These are phyloP conservation scores for Taurulus bubalis DNA, from an alignment of 2,113 vertebrate genomes.

Conservation along the genomic window DNA sequence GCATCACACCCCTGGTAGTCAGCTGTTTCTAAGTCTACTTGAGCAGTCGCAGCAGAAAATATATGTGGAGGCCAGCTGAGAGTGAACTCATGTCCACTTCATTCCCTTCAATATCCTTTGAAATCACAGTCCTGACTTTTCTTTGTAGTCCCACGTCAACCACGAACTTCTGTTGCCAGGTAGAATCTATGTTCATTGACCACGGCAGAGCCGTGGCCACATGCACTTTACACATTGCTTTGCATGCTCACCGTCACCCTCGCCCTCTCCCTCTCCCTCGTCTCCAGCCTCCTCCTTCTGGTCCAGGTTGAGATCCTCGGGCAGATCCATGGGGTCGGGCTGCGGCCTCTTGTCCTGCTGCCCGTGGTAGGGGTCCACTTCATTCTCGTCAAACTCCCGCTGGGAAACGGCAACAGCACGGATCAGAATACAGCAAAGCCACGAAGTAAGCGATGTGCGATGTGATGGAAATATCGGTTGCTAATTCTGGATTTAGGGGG, in stretches of 20 bases:
- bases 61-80: not conserved
- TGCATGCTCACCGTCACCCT: constrained; percentile 75
- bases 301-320: constrained; percentile 93
- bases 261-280: constrained; percentile 81
- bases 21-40: no score
- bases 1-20: no score
- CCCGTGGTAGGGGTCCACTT: constrained; percentile 94
- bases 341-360: constrained; percentile 89
- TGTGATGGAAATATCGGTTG: not conserved
- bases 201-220: no score
- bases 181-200: not conserved
- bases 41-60: not conserved
- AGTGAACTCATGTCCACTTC: not conserved
- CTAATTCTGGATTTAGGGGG: not conserved
- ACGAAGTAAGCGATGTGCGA: not conserved
- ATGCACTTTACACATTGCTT: not conserved
- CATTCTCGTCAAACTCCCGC: constrained; percentile 96
- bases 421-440: not conserved
- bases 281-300: constrained; percentile 82
- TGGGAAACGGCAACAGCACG: constrained; percentile 53
- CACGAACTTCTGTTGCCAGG: not conserved
- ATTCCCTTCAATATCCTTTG: not conserved
- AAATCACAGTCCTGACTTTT: no score
- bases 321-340: constrained; percentile 91
- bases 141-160: not conserved